Conservation (phyloP, 2,113 vertebrate genomes). For the Paracanthobrama guichenoti region DNA sequence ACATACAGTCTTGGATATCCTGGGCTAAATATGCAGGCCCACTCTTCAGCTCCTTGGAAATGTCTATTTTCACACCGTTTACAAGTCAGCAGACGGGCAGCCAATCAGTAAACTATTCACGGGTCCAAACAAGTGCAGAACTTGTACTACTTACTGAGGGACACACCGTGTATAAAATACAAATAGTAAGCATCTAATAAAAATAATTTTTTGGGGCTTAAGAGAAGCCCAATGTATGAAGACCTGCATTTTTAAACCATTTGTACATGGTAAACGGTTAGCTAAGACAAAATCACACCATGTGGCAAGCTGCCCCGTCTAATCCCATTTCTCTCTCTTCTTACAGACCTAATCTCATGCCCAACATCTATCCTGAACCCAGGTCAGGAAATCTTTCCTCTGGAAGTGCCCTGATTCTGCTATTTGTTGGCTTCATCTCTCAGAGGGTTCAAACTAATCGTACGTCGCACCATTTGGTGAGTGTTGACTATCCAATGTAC, state of each 20-base stretch:
- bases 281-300: not conserved
- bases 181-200: not conserved
- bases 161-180: not conserved
- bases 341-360: conserved; percentile 28
- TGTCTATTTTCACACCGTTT: conserved; percentile 50
- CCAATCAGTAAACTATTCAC: not conserved
- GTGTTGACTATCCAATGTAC: not conserved
- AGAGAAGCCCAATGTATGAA: not conserved
- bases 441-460: conserved; percentile 45
- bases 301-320: not conserved
- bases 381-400: conserved; percentile 60
- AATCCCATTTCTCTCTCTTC: not conserved
- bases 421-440: conserved; percentile 43
- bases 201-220: not conserved
- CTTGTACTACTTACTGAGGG: not conserved
- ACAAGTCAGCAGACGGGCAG: conserved; percentile 10
- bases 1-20: conserved; percentile 8
- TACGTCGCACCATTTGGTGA: conserved; percentile 21
- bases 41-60: not conserved
- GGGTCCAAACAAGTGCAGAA: not conserved
- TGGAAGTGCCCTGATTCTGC: conserved; percentile 51
- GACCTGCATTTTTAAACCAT: not conserved
- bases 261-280: not conserved
- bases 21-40: conserved; percentile 42
- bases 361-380: conserved; percentile 2